Base-by-base conservation (phyloP, 2,113 vertebrate species). In the Brachirus orientalis region DNA sequence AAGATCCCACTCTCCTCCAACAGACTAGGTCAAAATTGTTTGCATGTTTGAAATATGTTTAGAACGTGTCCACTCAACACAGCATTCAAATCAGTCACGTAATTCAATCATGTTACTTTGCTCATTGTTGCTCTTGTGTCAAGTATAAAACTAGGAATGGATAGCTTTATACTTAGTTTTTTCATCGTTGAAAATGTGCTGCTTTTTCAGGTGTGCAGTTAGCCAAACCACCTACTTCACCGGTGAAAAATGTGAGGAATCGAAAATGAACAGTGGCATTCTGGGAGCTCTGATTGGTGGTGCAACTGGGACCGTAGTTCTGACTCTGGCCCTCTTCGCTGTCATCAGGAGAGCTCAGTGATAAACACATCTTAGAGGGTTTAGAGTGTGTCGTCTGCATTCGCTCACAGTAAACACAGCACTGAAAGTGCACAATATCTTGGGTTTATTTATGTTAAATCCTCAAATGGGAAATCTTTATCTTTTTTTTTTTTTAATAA, bases 271-370 rank as follows among this genome's bases (percentile, higher is more conserved):
- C 43, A 56, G 61, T 56, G 33, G 69, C 37, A 64, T 91, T 51
- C 35, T 90, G 58, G 89, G 86, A 36, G 60, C 85, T 77, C 46
- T 92, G 75, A 44, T 88, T 2, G 90, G 87, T 12, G 90, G 86
- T 0, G 41, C 51, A 8, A 59, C 70, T 0, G 89, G 88, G 44
- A 74, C 59, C 0, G 11, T 89, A 10, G 37, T 78, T 12, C 71
- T 92, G 43, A 82, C 73, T 0, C 33, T 79, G n/a, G 79, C 80
- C 36, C 72, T 93, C 58, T 57, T 91, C 48, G 63, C 70, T 3
- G 16, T 88, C 40, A 86, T 89, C 59, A 78, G 57, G 45, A 81
- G 74, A 82, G 17, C 50, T 48, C 74, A 70, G 17, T 68, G 19
- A 79, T 14, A 43, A 69, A n/a, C n/a, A n/a, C n/a, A n/a, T n/a